Base-by-base conservation (phyloP, 2,888 invertebrate species). In the Sphaeridia pumilis region DNA sequence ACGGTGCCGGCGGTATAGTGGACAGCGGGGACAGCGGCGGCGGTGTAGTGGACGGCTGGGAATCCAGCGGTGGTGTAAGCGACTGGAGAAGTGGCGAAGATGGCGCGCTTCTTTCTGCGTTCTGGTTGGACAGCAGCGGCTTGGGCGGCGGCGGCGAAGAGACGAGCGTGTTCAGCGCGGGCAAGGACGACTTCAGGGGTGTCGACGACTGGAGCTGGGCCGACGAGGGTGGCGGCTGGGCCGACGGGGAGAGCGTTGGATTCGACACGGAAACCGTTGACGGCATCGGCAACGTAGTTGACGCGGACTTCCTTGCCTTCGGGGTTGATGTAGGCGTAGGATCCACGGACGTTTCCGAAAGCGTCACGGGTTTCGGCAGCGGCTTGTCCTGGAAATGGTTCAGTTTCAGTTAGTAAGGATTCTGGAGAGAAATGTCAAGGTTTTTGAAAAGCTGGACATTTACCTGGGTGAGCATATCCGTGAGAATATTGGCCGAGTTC, bases 161-260 rank as follows among this genome's bases (percentile, higher is more conserved):
- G 67, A 4, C 35, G 17, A 12, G 70, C 63, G 64, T 73, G 73
- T n/a, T 70, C 70, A 25, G 69, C 71, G 58, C 71, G 72, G 24
- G 74, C 74, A 50, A 69, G 70, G 7, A 69, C 70, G 10, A 75
- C 75, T 67, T 75, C 74, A 12, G 73, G 71, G 1, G 73, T 74
- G 57, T 76, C 75, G 56, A 67, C 67, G 10, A 73, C 68, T 44
- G 69, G 68, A 21, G 48, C 48, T 46, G 56, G 58, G n/a, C 43
- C 28, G 17, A 48, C 56, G 36, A 52, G 43, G 27, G 50, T 31
- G 12, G 45, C 25, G 20, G 21, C 43, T 38, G 54, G 59, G 14
- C 42, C 50, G 54, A 61, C 61, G 48, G 71, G 71, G 22, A 72
- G 67, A 56, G 70, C 71, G 65, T 73, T 72, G 66, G 70, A 68